Percentiles rank a stretch among this genome's conserved stretches.
phyloP scores from a whole-genome alignment of 2,797 vertebrate genomes.

The Coregonus ussuriensis region DNA sequence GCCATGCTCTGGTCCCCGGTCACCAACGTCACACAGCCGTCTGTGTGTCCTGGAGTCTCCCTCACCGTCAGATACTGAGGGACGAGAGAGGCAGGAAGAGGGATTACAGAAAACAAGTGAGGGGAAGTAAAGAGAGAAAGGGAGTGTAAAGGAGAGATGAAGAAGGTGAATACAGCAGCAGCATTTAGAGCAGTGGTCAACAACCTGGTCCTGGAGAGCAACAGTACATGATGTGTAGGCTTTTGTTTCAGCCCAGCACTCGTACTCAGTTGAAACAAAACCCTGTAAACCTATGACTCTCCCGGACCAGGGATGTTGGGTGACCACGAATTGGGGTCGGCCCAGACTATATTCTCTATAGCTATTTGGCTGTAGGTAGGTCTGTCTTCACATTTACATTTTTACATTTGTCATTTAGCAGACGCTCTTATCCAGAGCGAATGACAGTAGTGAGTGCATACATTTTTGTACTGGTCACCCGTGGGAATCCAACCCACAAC shows the following conservation, averaged over 20 bases:
- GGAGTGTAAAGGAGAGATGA: neutral
- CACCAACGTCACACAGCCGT: constrained; percentile 85
- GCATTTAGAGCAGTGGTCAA: neutral
- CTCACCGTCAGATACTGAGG: constrained; percentile 75
- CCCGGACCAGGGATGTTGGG: neutral
- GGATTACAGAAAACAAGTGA: neutral
- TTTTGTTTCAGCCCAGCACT: neutral
- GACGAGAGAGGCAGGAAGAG: neutral
- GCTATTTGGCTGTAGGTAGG: neutral
- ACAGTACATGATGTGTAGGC: neutral
- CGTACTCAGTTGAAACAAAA: neutral
- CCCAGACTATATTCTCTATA: neutral
- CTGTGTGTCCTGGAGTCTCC: constrained; percentile 89
- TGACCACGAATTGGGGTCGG: neutral
- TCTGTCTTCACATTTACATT: too few species aligned
- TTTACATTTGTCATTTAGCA: too few species aligned
- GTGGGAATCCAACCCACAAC: too few species aligned
- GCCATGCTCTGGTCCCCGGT: constrained; percentile 80
- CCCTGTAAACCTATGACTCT: neutral
- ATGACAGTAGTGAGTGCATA: too few species aligned
- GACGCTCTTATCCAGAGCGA: too few species aligned
- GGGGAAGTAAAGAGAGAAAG: neutral
- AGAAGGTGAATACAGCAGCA: neutral
- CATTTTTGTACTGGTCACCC: too few species aligned
- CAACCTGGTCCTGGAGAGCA: neutral